Percentiles rank a stretch among this genome's conserved stretches.
phyloP scores from a whole-genome alignment of 2,113 vertebrate genomes.

The Thalassarche chlororhynchos region DNA sequence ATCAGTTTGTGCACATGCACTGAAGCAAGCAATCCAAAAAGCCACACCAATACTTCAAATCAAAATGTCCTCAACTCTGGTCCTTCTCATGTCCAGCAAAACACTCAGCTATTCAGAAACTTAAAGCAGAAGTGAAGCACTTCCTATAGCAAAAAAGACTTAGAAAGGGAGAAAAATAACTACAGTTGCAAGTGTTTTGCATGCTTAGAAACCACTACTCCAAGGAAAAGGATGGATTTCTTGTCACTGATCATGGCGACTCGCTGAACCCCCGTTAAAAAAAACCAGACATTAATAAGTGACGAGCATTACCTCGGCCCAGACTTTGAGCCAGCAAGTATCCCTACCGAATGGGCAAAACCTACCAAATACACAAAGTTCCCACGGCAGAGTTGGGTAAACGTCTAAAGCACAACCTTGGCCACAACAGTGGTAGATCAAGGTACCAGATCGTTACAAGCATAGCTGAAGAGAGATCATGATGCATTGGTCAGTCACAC shows the following conservation, averaged over 20 bases:
- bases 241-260: rapidly evolving
- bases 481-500: background rate
- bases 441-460: background rate
- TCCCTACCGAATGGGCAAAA: background rate
- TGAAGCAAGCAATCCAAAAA: background rate
- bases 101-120: background rate
- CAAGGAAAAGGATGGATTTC: background rate
- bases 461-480: background rate
- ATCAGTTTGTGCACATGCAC: background rate
- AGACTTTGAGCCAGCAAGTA: background rate
- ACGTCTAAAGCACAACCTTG: background rate
- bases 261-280: background rate
- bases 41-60: background rate
- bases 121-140: background rate
- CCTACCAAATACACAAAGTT: background rate
- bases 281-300: background rate
- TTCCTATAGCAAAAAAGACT: background rate
- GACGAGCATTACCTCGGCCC: background rate
- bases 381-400: background rate
- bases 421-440: background rate
- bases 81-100: background rate
- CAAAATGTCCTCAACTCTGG: background rate
- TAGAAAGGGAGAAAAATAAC: background rate
- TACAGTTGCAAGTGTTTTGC: background rate
- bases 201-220: background rate